A percentile compares a stretch with the other conserved stretches of the same genome.
These are phyloP conservation scores for Ictalurus punctatus DNA, from an alignment of 2,113 vertebrate genomes.

Conservation along the genomic window DNA sequence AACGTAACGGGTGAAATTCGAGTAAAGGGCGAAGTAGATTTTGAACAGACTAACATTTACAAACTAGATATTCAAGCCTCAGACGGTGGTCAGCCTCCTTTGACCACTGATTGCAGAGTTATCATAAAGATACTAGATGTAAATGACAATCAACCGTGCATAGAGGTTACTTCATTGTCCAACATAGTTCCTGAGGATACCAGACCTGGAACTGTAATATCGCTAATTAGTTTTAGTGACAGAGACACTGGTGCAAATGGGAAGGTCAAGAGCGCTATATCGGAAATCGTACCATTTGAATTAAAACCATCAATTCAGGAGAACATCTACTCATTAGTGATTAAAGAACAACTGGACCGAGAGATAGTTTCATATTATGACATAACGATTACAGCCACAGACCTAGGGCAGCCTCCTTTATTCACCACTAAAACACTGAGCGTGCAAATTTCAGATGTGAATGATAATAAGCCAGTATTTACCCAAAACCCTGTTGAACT, in stretches of 20 bases:
- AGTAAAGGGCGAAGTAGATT: constrained; percentile 62
- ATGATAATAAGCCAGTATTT: constrained; percentile 68
- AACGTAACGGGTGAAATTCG: constrained; percentile 57
- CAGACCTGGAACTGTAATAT: constrained; percentile 60
- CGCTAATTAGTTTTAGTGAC: constrained; percentile 67
- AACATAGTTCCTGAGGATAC: constrained; percentile 61
- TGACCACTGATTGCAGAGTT: constrained; percentile 61
- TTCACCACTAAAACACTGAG: constrained; percentile 60
- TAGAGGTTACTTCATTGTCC: constrained; percentile 69
- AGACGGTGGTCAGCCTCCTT: constrained; percentile 65
- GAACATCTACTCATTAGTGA: constrained; percentile 68
- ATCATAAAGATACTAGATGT: constrained; percentile 72
- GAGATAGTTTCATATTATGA: constrained; percentile 65
- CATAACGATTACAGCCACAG: constrained; percentile 64
- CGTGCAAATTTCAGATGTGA: constrained; percentile 69
- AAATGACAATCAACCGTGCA: constrained; percentile 77
- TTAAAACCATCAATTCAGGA: constrained; percentile 66
- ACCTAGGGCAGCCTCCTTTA: constrained; percentile 58
- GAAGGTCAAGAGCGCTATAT: constrained; percentile 58
- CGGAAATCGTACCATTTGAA: constrained; percentile 61
- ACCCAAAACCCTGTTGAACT: constrained; percentile 57
- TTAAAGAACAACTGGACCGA: constrained; percentile 64
- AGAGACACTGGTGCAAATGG: constrained; percentile 66
- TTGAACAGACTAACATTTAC: constrained; percentile 61
- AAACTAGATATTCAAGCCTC: constrained; percentile 65